Conservation (phyloP, 2,797 vertebrate species). For the Gambelia wislizenii region DNA sequence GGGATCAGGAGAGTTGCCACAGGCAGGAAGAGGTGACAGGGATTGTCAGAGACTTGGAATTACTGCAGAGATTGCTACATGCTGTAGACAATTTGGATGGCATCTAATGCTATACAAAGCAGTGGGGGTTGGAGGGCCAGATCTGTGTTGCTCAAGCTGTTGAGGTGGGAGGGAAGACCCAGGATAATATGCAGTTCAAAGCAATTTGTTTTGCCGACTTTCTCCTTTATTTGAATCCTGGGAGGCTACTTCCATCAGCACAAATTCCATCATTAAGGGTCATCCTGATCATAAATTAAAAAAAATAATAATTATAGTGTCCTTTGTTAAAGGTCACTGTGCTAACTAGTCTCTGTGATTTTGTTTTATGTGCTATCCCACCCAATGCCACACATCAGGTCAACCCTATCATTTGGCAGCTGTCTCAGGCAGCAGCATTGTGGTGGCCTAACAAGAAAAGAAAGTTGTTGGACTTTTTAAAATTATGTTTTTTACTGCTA, state of each 20-base stretch:
- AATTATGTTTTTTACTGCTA: too few relatives aligned
- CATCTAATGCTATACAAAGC: not conserved
- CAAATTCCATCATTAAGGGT: not conserved
- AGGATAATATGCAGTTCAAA: not conserved
- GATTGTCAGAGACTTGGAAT: constrained; percentile 29
- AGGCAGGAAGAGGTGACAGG: constrained; percentile 14
- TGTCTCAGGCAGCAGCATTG: too few relatives aligned
- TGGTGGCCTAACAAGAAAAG: too few relatives aligned
- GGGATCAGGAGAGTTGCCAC: constrained; percentile 20
- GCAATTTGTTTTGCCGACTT: not conserved
- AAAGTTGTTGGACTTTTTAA: too few relatives aligned
- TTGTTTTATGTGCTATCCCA: too few relatives aligned
- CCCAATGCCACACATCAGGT: too few relatives aligned
- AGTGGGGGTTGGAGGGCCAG: too few relatives aligned
- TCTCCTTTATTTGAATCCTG: not conserved
- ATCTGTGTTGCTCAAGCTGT: not conserved
- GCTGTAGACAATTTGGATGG: not conserved
- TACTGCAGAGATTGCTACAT: not conserved
- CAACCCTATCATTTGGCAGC: too few relatives aligned
- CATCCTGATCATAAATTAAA: not conserved
- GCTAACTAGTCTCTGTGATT: too few relatives aligned
- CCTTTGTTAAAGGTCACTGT: not conserved
- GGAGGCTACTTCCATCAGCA: not conserved
- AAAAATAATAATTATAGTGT: not conserved
- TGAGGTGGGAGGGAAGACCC: not conserved